Conservation (phyloP, 92 coral and sea anemone genomes). For the Parazoanthus swiftii region DNA sequence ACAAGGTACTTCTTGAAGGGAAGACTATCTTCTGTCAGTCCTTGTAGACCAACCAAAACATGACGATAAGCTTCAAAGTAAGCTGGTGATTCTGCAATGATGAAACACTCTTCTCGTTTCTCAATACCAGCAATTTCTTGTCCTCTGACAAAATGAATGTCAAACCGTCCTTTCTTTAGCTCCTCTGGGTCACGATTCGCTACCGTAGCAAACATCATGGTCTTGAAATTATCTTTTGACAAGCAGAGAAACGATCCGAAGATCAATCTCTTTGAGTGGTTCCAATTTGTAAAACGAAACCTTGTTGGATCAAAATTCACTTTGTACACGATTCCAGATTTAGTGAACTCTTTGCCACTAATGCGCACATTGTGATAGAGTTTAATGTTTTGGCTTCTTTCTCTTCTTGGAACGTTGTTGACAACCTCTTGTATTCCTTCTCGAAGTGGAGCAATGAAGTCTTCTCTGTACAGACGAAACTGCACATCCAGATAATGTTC, state of each 20-base stretch:
- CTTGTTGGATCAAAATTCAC: conserved; percentile 60
- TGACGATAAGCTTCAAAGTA: conserved; percentile 80
- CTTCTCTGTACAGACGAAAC: conserved; percentile 79
- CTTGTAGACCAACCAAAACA: conserved; percentile 72
- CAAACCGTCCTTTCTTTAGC: conserved; percentile 51
- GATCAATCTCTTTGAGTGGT: conserved; percentile 64
- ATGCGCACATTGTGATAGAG: conserved; percentile 59
- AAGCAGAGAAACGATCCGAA: conserved; percentile 80
- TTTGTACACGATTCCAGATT: conserved; percentile 57
- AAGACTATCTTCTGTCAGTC: conserved; percentile 52
- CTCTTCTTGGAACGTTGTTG: conserved; percentile 47
- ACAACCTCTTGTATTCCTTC: conserved; percentile 69
- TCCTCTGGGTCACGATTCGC: conserved; percentile 61
- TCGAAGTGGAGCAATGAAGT: conserved; percentile 79
- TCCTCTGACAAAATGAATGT: conserved; percentile 58
- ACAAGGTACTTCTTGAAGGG: conserved; percentile 78
- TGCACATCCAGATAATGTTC: conserved; percentile 86
- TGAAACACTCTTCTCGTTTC: conserved; percentile 39
- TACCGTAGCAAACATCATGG: conserved; percentile 77
- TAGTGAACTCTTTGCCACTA: conserved; percentile 50
- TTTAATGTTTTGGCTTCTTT: conserved; percentile 60
- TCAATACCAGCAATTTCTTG: conserved; percentile 64
- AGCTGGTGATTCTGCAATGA: conserved; percentile 77
- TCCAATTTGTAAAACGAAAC: conserved; percentile 62
- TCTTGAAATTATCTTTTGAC: conserved; percentile 55